Base-by-base conservation (phyloP, 2,888 invertebrate genomes). In the Acronicta alni region DNA sequence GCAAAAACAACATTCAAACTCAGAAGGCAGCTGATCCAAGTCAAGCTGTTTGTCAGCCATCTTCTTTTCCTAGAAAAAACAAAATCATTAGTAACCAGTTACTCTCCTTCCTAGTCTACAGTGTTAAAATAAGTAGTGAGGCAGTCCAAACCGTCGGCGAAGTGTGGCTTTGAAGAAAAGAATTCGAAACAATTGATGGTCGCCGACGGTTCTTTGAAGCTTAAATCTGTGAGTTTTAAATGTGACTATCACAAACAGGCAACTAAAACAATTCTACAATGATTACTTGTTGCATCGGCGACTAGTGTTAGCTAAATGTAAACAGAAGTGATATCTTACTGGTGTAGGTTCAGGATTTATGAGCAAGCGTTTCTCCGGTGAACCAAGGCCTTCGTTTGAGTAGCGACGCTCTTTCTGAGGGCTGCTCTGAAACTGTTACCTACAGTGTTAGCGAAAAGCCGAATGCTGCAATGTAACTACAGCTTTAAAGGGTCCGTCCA, bases 1-100 rank as follows among this genome's bases (percentile, higher is more conserved):
- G 96, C 98, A 98, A 97, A 98, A 98, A 96, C 98, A 98, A 97
- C 98, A 98, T 96, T 98, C 98, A 96, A 98, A 97, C 96, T 98
- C 98, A 95, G 97, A 98, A 95, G 98, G 98, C 94, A 97, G 96
- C 95, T 98, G 98, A 95, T 97, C 97, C 95, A 96, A 95, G 96
- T 96, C 96, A 93, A 97, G 96, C 92, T 95, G 95, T 94, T 96
- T 95, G 89, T 96, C 95, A 93, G 95, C 95, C 90, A 94, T 95
- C 95, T 96, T 96, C 96, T 96, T 95, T 92, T 95, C 95, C 95
- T 95, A 94, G 87, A 94, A 94, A 90, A 88, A 92, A 86, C 92
- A 82, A 92, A 84, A 87, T 86, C 71, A 88, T 91, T 90, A 91
- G 86, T 88, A 72, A 81, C 82, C 82, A 58, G 61, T 72, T 61